phyloP scores from a whole-genome alignment of 2,113 vertebrate species.

The Strix aluco region DNA sequence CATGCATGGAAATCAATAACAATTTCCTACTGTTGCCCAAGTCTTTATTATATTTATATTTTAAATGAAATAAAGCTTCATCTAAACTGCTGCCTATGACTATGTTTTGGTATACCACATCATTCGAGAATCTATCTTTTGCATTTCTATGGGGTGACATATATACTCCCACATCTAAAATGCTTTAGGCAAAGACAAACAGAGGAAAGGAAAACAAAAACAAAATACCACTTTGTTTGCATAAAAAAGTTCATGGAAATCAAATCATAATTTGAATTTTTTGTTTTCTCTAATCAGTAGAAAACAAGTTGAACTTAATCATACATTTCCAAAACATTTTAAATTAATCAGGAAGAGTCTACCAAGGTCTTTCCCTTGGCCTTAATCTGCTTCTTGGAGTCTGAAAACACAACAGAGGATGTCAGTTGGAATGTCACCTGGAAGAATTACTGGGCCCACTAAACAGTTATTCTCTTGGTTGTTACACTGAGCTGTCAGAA shows the following conservation, averaged over 20 bases:
- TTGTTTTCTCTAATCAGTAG: background rate
- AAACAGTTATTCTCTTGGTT: background rate
- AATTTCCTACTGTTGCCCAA: background rate
- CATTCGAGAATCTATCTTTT: background rate
- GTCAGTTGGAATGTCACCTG: background rate
- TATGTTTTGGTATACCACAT: background rate
- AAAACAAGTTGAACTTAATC: background rate
- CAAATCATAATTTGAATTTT: background rate
- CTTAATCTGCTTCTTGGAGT: background rate
- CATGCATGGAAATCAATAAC: background rate
- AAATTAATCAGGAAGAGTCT: background rate
- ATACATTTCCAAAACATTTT: background rate
- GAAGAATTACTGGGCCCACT: background rate
- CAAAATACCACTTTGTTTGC: background rate
- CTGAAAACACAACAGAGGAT: background rate
- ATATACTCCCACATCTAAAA: background rate
- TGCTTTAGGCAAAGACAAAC: background rate
- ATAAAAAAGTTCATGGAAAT: background rate
- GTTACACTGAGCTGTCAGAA: background rate
- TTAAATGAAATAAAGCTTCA: background rate
- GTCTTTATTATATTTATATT: background rate
- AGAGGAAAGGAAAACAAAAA: too few relatives aligned
- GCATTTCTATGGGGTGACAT: background rate
- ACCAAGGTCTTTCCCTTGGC: background rate
- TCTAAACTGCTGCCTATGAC: background rate